Base-by-base conservation (phyloP, 1,140 invertebrate species). In the Oncopodura yosiiana region DNA sequence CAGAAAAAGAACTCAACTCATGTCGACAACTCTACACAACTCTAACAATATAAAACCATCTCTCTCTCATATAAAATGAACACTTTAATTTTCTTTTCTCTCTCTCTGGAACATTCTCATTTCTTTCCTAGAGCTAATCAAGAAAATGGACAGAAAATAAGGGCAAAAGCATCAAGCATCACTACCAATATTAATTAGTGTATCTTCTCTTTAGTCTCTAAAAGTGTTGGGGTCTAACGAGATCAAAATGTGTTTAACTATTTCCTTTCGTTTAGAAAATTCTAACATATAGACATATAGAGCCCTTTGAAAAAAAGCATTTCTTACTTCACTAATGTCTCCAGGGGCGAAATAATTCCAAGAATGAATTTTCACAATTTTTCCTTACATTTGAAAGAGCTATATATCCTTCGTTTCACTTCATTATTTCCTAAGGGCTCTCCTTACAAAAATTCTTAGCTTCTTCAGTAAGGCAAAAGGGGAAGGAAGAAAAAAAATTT, bases 71-170 rank as follows among this genome's bases (percentile, higher is more conserved):
- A n/a, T n/a, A n/a, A n/a, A n/a, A n/a, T n/a, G n/a, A n/a, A n/a
- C n/a, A n/a, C n/a, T n/a, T n/a, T n/a, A n/a, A n/a, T n/a, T n/a
- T n/a, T n/a, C n/a, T n/a, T 23, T 9, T 43, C 18, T 43, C 12
- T 16, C 8, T 5, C 41, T 21, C 18, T 16, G 18, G 24, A 6
- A 23, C 19, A 23, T 12, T 11, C 41, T 9, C 41, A 43, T 23
- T 9, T 23, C 6, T 23, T 23, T 27, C 24, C 5, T 8, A 5
- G 16, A 41, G 23, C 51, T 54, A 59, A 59, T 59, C 57, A 59
- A 59, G 51, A 46, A 59, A 59, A 59, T 59, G 57, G 57, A 54
- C 34, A 36, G 51, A 54, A 52, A 59, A 54, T 49, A 54, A 49
- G 57, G 52, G 46, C 51, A 48, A 38, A 34, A 34, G 30, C 30